phyloP scores from a whole-genome alignment of 2,797 vertebrate species.

The Hypotaenidia philippensis region DNA sequence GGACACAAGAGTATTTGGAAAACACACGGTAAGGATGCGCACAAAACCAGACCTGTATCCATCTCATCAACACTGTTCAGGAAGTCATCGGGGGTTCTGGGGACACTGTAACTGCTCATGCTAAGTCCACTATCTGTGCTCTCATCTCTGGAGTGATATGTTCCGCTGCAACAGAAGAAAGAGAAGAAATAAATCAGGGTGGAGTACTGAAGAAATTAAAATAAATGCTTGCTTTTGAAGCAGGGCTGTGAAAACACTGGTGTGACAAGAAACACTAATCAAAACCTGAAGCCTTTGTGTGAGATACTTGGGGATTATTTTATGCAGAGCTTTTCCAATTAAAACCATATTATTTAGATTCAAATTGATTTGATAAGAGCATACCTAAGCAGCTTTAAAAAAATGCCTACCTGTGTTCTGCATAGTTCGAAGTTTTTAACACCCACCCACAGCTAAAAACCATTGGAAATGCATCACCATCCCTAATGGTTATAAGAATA shows the following conservation, averaged over 20 bases:
- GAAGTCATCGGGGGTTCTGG: slow-evolving; percentile 98
- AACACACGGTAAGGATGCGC: background rate
- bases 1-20: background rate
- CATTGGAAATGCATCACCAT: background rate
- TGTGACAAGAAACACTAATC: background rate
- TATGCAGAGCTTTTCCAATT: background rate
- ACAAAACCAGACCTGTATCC: slow-evolving; percentile 90
- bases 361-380: background rate
- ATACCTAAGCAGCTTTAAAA: background rate
- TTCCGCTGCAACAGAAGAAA: slow-evolving; percentile 85
- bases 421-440: background rate
- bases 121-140: slow-evolving; percentile 98
- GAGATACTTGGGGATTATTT: background rate
- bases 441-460: background rate
- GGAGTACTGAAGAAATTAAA: background rate
- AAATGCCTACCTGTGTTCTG: background rate
- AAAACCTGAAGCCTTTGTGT: background rate
- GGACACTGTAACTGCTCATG: slow-evolving; percentile 99
- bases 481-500: background rate
- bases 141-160: slow-evolving; percentile 98
- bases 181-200: background rate
- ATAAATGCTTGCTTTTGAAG: background rate
- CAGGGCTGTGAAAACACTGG: background rate
- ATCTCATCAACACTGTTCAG: slow-evolving; percentile 99
- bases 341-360: background rate